A percentile compares a stretch with the other conserved stretches of the same genome.
Conservation (phyloP, 2,113 vertebrate species). For the Panurus biarmicus region DNA sequence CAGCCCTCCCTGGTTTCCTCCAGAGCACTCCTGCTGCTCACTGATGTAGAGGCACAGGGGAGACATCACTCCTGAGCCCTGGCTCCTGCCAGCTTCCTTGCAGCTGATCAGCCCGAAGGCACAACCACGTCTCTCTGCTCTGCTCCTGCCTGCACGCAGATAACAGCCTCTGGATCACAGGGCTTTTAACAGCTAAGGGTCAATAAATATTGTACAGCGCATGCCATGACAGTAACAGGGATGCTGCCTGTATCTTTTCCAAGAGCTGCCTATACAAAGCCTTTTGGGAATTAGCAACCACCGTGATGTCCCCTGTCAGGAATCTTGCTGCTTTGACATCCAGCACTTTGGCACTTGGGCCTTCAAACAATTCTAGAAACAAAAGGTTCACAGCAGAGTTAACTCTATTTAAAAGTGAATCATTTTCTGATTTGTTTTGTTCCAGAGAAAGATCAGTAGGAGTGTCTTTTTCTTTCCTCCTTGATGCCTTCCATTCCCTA, state of each 20-base stretch:
- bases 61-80: background rate
- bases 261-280: background rate
- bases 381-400: background rate
- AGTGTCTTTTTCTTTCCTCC: background rate
- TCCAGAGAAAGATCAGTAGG: background rate
- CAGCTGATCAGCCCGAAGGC: background rate
- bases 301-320: background rate
- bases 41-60: rapidly evolving
- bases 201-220: background rate
- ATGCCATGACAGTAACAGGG: background rate
- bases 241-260: background rate
- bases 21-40: background rate
- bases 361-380: background rate
- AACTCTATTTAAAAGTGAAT: background rate
- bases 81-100: background rate
- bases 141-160: background rate
- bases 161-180: background rate
- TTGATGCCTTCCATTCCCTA: background rate
- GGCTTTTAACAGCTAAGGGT: background rate
- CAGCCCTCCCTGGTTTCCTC: rapidly evolving
- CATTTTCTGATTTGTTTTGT: background rate
- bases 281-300: background rate
- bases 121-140: background rate
- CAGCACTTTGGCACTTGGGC: background rate
- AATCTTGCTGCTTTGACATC: background rate